Evolutionary conservation across 2,113 vertebrate genomes (phyloP).

Genomic region (Alosa alosa): DNA sequence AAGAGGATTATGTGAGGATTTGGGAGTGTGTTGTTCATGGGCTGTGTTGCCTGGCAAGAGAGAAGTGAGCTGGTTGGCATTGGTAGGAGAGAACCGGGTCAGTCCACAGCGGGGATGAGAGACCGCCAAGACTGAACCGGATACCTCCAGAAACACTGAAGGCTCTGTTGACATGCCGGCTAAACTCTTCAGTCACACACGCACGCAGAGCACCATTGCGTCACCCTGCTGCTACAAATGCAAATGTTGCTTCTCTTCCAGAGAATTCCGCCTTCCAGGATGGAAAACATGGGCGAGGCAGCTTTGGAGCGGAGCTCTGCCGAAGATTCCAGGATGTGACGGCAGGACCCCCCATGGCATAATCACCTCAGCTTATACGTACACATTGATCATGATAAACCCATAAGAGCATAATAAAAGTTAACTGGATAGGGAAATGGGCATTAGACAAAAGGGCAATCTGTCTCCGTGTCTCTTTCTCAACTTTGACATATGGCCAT

Average conservation of each 20-base stretch:
- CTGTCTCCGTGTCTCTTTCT: constrained; percentile 30
- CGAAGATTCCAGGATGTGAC: neutral
- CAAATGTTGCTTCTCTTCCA: neutral
- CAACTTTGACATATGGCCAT: constrained; percentile 42
- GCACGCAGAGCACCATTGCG: neutral
- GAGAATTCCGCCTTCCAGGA: constrained; percentile 9
- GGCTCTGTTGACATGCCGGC: neutral
- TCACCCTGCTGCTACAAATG: neutral
- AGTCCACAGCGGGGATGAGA: constrained; percentile 5
- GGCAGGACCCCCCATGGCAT: constrained; percentile 18
- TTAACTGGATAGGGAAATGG: constrained; percentile 32
- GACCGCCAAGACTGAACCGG: neutral
- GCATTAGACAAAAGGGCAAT: constrained; percentile 18
- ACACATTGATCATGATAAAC: constrained; percentile 40
- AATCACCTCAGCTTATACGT: constrained; percentile 35
- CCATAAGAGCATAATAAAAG: constrained; percentile 37
- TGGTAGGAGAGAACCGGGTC: constrained; percentile 21
- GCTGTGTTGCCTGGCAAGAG: neutral
- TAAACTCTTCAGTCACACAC: neutral
- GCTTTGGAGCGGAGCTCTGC: neutral
- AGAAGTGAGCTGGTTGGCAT: neutral
- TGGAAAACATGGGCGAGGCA: constrained; percentile 14
- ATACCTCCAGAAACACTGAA: neutral
- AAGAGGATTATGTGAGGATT: constrained; percentile 25
- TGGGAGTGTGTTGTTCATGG: neutral